Percentiles rank a stretch among this genome's conserved stretches.
Conservation (phyloP, 2,888 invertebrate genomes). For the Augochlorella aurata region DNA sequence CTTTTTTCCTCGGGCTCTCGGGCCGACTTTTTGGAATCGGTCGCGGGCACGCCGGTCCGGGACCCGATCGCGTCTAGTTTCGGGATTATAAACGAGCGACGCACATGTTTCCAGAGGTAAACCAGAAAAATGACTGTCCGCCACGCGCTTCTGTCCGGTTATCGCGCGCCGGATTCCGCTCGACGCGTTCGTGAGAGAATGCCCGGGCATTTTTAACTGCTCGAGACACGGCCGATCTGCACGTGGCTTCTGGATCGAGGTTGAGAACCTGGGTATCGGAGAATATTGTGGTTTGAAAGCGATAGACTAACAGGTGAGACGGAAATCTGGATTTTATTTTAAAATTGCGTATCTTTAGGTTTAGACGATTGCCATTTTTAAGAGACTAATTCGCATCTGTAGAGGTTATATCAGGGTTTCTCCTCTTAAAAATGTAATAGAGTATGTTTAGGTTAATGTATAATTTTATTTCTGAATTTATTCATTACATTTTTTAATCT, state of each 20-base stretch:
- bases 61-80: slow-evolving; percentile 65
- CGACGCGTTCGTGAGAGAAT: slow-evolving; percentile 37
- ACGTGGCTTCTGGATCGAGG: not conserved
- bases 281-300: not conserved
- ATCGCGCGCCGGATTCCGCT: slow-evolving; percentile 42
- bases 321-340: no score
- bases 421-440: no score
- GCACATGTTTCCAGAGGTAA: slow-evolving; percentile 56
- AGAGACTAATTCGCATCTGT: no score
- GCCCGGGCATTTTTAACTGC: slow-evolving; percentile 34
- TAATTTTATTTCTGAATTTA: no score
- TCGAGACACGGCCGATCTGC: not conserved
- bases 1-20: not conserved
- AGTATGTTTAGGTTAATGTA: no score
- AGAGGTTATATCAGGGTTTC: no score
- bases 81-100: slow-evolving; percentile 70
- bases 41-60: not conserved
- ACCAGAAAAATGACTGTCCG: slow-evolving; percentile 60
- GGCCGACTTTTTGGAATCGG: slow-evolving; percentile 31
- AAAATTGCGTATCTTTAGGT: no score
- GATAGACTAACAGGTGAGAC: no score
- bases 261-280: not conserved
- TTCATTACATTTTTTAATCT: no score
- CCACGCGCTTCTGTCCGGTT: slow-evolving; percentile 36
- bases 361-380: no score